phyloP scores from a whole-genome alignment of 2,888 invertebrate genomes.

The Phymatocera aterrima region DNA sequence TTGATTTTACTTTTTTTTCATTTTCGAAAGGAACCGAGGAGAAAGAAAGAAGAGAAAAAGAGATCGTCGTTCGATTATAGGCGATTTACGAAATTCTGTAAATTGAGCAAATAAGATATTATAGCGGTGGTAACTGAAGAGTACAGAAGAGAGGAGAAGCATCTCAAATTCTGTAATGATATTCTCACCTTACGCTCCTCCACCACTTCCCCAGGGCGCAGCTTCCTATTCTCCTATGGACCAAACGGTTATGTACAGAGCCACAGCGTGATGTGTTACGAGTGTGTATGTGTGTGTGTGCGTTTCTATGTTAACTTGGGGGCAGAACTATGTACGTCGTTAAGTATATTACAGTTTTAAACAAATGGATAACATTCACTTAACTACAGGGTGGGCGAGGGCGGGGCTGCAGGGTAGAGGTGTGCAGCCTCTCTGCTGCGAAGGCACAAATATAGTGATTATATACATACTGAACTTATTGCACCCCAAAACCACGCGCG shows the following conservation, averaged over 20 bases:
- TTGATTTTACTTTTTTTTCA: background rate
- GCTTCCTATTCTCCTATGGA: slow-evolving; percentile 90
- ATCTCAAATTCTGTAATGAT: slow-evolving; percentile 57
- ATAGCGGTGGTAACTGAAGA: slow-evolving; percentile 33
- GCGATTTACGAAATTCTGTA: background rate
- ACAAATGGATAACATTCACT: slow-evolving; percentile 4
- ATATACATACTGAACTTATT: background rate
- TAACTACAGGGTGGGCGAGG: background rate
- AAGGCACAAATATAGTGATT: slow-evolving; percentile 18
- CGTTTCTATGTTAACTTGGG: slow-evolving; percentile 42
- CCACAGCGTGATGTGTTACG: slow-evolving; percentile 50
- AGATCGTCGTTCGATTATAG: background rate
- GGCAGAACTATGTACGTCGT: slow-evolving; percentile 15
- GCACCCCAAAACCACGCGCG: slow-evolving; percentile 5
- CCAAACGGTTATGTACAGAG: slow-evolving; percentile 71
- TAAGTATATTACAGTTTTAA: slow-evolving; percentile 10
- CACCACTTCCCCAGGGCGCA: slow-evolving; percentile 95
- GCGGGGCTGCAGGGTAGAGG: too few species aligned
- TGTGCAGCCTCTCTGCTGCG: too few species aligned
- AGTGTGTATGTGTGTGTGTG: slow-evolving; percentile 50
- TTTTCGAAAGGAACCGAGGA: too few species aligned
- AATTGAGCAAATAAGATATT: slow-evolving; percentile 50
- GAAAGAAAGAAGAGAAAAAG: too few species aligned
- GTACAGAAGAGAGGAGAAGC: slow-evolving; percentile 61
- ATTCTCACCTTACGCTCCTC: slow-evolving; percentile 92